Conservation (phyloP, 1,140 invertebrate species). For the Drosophila baimaii region DNA sequence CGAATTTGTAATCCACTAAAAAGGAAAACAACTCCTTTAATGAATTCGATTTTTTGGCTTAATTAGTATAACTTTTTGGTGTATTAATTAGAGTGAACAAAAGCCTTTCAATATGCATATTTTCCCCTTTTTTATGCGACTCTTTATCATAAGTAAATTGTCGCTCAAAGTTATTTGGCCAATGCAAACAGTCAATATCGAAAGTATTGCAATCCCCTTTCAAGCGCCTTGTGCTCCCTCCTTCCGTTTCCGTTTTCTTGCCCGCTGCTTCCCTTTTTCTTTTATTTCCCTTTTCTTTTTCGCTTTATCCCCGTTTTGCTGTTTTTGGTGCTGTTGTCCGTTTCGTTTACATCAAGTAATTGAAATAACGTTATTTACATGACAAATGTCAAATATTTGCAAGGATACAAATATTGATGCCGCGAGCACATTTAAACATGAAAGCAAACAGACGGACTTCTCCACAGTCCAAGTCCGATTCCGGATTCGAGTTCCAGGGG, state of each 20-base stretch:
- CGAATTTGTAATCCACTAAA: not conserved
- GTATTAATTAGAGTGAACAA: not conserved
- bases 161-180: conserved; percentile 58
- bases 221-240: conserved; percentile 8
- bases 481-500: conserved; percentile 1
- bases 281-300: not conserved
- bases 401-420: conserved; percentile 77
- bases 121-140: conserved; percentile 3
- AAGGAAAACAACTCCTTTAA: not conserved
- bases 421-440: conserved; percentile 74
- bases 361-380: conserved; percentile 81
- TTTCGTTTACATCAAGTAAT: conserved; percentile 67
- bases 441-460: conserved; percentile 53
- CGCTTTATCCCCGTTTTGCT: conserved; percentile 3
- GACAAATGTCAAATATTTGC: conserved; percentile 77
- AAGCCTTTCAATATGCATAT: conserved; percentile 17
- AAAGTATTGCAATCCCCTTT: conserved; percentile 60
- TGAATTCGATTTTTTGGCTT: not conserved
- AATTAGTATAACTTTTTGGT: not conserved
- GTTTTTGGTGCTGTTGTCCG: conserved; percentile 30
- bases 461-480: conserved; percentile 8
- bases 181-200: conserved; percentile 49
- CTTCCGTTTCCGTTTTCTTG: conserved; percentile 1
- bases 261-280: not conserved
- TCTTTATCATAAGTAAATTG: conserved; percentile 44